Evolutionary conservation across 2,888 invertebrate genomes (phyloP).

Genomic region (Drosophila phalerata): DNA sequence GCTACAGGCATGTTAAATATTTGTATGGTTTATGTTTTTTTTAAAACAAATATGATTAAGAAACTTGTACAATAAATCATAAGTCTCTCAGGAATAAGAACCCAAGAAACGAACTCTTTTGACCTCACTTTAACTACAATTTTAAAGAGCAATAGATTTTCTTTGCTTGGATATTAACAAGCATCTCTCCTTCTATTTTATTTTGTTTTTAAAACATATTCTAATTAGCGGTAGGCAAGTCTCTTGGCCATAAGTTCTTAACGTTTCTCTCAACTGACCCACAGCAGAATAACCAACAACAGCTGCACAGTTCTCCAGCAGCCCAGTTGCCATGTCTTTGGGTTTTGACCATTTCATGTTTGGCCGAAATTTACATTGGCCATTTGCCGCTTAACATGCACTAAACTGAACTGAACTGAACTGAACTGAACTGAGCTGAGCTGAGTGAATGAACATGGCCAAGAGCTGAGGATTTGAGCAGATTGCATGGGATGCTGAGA

Average conservation of each 20-base stretch:
- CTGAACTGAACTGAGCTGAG: slow-evolving; percentile 70
- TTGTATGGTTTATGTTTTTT: no score
- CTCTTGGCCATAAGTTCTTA: not conserved
- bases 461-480: slow-evolving; percentile 10
- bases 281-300: not conserved
- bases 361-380: slow-evolving; percentile 65
- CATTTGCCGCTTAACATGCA: slow-evolving; percentile 67
- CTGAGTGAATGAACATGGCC: slow-evolving; percentile 49
- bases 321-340: not conserved
- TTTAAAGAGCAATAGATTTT: not conserved
- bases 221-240: not conserved
- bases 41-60: no score
- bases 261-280: not conserved
- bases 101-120: not conserved
- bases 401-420: slow-evolving; percentile 73
- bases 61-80: no score
- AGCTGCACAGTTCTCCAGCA: slow-evolving; percentile 9
- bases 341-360: slow-evolving; percentile 31
- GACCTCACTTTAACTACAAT: not conserved
- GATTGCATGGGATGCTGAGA: not conserved
- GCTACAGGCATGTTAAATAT: not conserved
- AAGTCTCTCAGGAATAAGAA: not conserved
- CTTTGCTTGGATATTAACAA: no score
- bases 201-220: not conserved
- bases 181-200: not conserved